Evolutionary conservation across 1,140 invertebrate genomes (phyloP).

Genomic region (Atta texana): DNA sequence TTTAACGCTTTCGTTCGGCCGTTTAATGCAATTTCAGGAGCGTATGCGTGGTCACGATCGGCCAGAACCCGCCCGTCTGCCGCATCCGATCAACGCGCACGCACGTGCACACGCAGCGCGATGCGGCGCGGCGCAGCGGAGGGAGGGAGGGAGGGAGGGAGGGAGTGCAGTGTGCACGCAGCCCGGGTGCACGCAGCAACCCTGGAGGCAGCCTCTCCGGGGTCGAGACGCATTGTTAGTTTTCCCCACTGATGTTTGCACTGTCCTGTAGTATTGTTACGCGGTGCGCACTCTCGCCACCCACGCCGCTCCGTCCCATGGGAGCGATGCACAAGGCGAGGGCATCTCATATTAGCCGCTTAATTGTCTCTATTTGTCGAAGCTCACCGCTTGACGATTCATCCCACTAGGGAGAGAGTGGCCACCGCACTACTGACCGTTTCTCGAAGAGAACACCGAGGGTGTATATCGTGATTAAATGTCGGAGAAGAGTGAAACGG

Average conservation of each 20-base stretch:
- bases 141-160: background rate
- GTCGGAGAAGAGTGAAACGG: background rate
- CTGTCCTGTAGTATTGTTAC: slow-evolving; percentile 70
- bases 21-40: slow-evolving; percentile 72
- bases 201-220: slow-evolving; percentile 52
- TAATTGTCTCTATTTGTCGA: slow-evolving; percentile 81
- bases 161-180: background rate
- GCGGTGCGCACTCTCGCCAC: slow-evolving; percentile 34
- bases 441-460: background rate
- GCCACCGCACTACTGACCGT: background rate
- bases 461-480: background rate
- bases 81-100: slow-evolving; percentile 37
- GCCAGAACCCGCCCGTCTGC: background rate
- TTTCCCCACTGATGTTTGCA: slow-evolving; percentile 75
- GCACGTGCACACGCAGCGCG: slow-evolving; percentile 31
- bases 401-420: slow-evolving; percentile 40
- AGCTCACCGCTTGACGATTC: slow-evolving; percentile 70
- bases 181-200: slow-evolving; percentile 9
- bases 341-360: slow-evolving; percentile 79
- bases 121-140: background rate
- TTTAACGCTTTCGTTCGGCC: slow-evolving; percentile 70
- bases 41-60: slow-evolving; percentile 73
- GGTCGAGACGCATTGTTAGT: slow-evolving; percentile 75
- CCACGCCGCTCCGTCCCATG: slow-evolving; percentile 49
- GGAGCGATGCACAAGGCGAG: slow-evolving; percentile 68